Percentiles rank a stretch among this genome's conserved stretches.
phyloP scores from a whole-genome alignment of 2,797 vertebrate genomes.

The Triplophysa yarkandensis region DNA sequence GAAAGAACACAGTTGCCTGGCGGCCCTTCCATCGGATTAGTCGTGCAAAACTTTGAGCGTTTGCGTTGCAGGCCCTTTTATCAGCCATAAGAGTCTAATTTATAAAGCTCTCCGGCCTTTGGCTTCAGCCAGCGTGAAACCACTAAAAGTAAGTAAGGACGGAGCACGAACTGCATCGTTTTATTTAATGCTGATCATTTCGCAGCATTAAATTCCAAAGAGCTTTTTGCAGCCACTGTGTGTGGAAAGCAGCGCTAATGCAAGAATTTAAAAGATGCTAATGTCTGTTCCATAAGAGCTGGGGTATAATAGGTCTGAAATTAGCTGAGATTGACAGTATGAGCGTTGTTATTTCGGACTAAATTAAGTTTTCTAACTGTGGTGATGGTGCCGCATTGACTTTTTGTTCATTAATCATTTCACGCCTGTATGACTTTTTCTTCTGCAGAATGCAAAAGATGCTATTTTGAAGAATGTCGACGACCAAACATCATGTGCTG shows the following conservation, averaged over 20 bases:
- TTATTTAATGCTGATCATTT: constrained; percentile 45
- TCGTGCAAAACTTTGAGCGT: constrained; percentile 51
- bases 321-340: constrained; percentile 37
- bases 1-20: constrained; percentile 61
- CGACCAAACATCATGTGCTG: too few species aligned
- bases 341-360: not conserved
- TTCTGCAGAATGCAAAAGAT: too few species aligned
- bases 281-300: constrained; percentile 34
- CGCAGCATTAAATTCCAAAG: constrained; percentile 45
- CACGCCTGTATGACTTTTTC: too few species aligned
- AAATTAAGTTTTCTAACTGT: constrained; percentile 33
- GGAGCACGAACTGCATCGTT: constrained; percentile 41
- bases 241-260: constrained; percentile 41
- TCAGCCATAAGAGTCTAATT: constrained; percentile 51
- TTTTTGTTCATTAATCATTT: constrained; percentile 34
- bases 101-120: constrained; percentile 44
- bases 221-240: constrained; percentile 42
- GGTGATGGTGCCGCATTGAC: not conserved
- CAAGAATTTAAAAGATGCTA: constrained; percentile 39
- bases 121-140: constrained; percentile 41
- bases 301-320: constrained; percentile 44
- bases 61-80: constrained; percentile 49
- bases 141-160: constrained; percentile 47
- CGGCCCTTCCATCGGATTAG: constrained; percentile 48
- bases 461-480: too few species aligned